Percentiles rank a stretch among this genome's conserved stretches.
Evolutionary conservation across 2,113 vertebrate species (phyloP).

Genomic region (Colius striatus): DNA sequence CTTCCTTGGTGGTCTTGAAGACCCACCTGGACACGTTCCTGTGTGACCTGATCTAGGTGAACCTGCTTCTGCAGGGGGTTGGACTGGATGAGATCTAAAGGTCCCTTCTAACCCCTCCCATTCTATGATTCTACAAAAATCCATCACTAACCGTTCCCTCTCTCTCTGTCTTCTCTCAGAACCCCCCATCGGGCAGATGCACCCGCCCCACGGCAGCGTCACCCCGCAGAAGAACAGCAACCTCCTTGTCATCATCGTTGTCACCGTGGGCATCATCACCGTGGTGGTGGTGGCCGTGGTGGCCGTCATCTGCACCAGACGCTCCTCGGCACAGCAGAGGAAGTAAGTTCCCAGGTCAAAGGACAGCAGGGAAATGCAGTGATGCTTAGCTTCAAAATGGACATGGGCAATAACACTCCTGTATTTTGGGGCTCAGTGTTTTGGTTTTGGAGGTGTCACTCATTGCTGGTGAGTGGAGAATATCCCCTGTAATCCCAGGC

Average conservation of each 20-base stretch:
- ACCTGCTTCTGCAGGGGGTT: too few species aligned
- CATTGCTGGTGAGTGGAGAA: not conserved
- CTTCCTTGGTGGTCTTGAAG: too few species aligned
- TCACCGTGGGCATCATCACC: constrained; percentile 85
- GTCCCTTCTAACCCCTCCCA: too few species aligned
- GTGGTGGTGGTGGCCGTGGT: constrained; percentile 84
- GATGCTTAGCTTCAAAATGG: not conserved
- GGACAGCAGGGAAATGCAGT: accelerated
- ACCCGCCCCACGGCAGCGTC: constrained; percentile 89
- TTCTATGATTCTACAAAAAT: not conserved
- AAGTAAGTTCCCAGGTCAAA: constrained; percentile 79
- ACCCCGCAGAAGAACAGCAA: constrained; percentile 92
- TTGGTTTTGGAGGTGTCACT: not conserved
- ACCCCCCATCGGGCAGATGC: constrained; percentile 93
- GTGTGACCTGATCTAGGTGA: too few species aligned
- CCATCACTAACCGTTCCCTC: not conserved
- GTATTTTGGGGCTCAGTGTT: not conserved
- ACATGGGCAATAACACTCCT: accelerated
- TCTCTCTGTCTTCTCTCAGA: constrained; percentile 73
- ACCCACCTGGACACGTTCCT: too few species aligned
- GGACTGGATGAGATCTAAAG: too few species aligned
- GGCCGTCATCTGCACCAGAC: constrained; percentile 89
- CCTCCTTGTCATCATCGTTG: constrained; percentile 90
- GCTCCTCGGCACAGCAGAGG: constrained; percentile 91
- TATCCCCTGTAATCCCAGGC: not conserved